Percentiles rank a stretch among this genome's conserved stretches.
Evolutionary conservation across 2,113 vertebrate species (phyloP).

Genomic region (Callospermophilus lateralis): DNA sequence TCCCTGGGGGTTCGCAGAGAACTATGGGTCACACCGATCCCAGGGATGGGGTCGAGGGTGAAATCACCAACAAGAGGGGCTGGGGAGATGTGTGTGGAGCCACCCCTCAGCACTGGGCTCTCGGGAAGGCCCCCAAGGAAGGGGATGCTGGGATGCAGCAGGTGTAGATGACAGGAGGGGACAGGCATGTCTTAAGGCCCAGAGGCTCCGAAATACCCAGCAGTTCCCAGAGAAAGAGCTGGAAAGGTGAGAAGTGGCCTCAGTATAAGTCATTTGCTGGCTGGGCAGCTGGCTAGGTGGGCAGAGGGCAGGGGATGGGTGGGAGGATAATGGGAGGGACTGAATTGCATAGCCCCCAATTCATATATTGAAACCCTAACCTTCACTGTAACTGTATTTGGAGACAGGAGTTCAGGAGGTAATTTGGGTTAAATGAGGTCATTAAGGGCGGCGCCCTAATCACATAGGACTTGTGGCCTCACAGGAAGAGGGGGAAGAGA

Average conservation of each 20-base stretch:
- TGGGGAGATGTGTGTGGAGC: not conserved
- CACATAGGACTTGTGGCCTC: not conserved
- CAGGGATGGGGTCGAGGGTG: not conserved
- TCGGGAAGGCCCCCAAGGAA: not conserved
- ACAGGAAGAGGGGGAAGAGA: not conserved
- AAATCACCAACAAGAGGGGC: accelerated
- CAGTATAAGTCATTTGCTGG: not conserved
- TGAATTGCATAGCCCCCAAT: not conserved
- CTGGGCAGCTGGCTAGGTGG: not conserved
- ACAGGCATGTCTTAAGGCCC: not conserved
- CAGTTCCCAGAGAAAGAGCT: not conserved
- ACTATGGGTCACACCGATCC: too few relatives aligned
- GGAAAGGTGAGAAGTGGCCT: not conserved
- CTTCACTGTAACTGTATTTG: not conserved
- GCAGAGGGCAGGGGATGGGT: not conserved
- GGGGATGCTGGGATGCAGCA: not conserved
- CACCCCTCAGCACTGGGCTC: too few relatives aligned
- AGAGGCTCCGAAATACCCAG: not conserved
- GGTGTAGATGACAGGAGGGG: not conserved
- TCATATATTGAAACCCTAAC: not conserved
- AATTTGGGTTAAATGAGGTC: not conserved
- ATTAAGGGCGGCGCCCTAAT: not conserved
- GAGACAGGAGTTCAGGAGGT: not conserved
- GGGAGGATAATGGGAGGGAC: not conserved
- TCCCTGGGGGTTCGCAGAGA: not conserved